Conservation (phyloP, 2,113 vertebrate species). For the Mesocricetus auratus region DNA sequence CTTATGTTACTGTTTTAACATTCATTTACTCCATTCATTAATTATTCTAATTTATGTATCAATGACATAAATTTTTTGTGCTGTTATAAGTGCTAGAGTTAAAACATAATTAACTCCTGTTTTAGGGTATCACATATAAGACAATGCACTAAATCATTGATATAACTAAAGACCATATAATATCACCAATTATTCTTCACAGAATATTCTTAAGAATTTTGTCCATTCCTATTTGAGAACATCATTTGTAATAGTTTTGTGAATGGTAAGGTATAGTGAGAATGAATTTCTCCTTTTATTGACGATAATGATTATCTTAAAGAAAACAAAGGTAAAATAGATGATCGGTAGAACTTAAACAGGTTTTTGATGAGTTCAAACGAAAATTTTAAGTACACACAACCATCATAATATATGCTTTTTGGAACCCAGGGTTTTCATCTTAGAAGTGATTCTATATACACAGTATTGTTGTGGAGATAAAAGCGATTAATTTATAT, state of each 20-base stretch:
- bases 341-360: not conserved
- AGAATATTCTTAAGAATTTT: slow-evolving; percentile 11
- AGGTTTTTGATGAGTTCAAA: not conserved
- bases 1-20: not conserved
- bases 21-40: slow-evolving; percentile 26
- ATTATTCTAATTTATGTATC: not conserved
- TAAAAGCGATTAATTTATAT: not conserved
- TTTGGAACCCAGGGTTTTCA: not conserved
- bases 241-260: not conserved
- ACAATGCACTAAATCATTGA: not conserved
- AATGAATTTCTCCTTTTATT: not conserved
- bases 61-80: not conserved
- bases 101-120: not conserved
- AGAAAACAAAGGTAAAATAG: not conserved
- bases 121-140: not conserved
- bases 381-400: not conserved
- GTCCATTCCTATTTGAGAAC: not conserved
- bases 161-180: not conserved
- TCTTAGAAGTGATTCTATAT: not conserved
- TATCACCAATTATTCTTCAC: not conserved
- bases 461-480: not conserved
- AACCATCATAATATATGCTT: not conserved
- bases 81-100: not conserved
- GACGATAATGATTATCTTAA: not conserved
- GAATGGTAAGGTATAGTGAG: not conserved